Evolutionary conservation across 1,140 invertebrate genomes (phyloP).

Genomic region (Drosophila repletoides): DNA sequence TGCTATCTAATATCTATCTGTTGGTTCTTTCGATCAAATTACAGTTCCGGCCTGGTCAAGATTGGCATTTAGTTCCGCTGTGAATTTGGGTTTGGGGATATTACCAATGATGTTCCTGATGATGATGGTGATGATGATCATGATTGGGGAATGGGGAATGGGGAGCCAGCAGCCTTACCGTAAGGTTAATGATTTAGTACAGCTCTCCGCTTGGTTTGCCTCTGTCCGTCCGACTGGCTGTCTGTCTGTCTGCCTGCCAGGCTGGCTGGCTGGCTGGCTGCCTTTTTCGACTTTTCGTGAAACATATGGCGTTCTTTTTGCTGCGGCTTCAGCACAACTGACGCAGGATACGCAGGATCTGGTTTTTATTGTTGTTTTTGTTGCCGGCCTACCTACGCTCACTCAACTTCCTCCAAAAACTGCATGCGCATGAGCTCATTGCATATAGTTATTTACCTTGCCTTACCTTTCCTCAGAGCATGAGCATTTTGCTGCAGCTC

Average conservation of each 20-base stretch:
- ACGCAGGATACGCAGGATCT: conserved; percentile 74
- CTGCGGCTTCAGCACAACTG: conserved; percentile 75
- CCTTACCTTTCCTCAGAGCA: too few species aligned
- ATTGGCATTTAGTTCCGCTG: conserved; percentile 76
- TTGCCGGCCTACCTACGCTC: conserved; percentile 20
- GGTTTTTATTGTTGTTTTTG: not conserved
- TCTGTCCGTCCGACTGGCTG: conserved; percentile 48
- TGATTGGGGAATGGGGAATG: conserved; percentile 11
- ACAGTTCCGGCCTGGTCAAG: conserved; percentile 73
- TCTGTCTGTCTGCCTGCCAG: conserved; percentile 36
- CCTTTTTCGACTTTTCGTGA: conserved; percentile 49
- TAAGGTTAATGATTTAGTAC: conserved; percentile 67
- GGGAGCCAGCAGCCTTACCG: conserved; percentile 36
- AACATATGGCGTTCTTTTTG: conserved; percentile 64
- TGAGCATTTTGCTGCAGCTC: conserved; percentile 7
- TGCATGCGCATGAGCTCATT: conserved; percentile 16
- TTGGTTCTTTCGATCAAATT: conserved; percentile 68
- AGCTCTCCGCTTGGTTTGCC: conserved; percentile 20
- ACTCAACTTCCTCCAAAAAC: conserved; percentile 26
- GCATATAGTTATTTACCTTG: not conserved
- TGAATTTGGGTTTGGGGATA: conserved; percentile 1
- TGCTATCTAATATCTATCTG: conserved; percentile 69
- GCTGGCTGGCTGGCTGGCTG: conserved; percentile 31
- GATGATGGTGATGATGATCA: conserved; percentile 4
- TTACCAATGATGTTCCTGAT: not conserved